Percentiles rank a stretch among this genome's conserved stretches.
Conservation (phyloP, 2,113 vertebrate species). For the Tenebrosternarchus preto region DNA sequence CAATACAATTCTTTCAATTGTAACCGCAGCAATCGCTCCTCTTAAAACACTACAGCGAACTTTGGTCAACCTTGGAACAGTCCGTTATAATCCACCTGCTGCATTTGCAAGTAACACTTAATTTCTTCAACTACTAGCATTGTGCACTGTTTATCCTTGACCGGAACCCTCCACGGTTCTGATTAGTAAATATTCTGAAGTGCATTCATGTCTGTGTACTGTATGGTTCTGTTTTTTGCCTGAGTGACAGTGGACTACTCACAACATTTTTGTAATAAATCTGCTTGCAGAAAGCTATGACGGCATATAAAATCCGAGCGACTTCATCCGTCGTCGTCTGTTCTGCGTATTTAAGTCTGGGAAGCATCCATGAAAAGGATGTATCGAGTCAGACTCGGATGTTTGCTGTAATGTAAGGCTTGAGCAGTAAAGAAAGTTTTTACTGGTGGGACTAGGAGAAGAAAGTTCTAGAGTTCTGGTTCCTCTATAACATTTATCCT, state of each 20-base stretch:
- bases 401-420: neutral
- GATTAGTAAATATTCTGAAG: slow-evolving; percentile 79
- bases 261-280: slow-evolving; percentile 94
- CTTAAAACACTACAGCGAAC: slow-evolving; percentile 66
- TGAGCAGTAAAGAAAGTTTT: slow-evolving; percentile 35
- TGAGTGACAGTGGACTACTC: slow-evolving; percentile 88
- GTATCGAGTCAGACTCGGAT: slow-evolving; percentile 12
- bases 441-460: neutral
- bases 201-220: slow-evolving; percentile 85
- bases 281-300: slow-evolving; percentile 90
- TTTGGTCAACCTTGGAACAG: slow-evolving; percentile 60
- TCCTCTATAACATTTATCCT: neutral
- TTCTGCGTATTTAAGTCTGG: neutral
- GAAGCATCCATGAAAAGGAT: neutral
- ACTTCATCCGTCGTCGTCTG: slow-evolving; percentile 34
- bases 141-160: slow-evolving; percentile 74
- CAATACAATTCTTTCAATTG: slow-evolving; percentile 70
- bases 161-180: slow-evolving; percentile 71
- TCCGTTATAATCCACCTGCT: slow-evolving; percentile 56
- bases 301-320: slow-evolving; percentile 47
- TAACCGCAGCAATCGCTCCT: slow-evolving; percentile 59
- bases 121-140: slow-evolving; percentile 72
- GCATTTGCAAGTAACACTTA: slow-evolving; percentile 68
- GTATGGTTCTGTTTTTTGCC: slow-evolving; percentile 88
- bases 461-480: slow-evolving; percentile 29